A percentile compares a stretch with the other conserved stretches of the same genome.
Evolutionary conservation across 2,888 invertebrate species (phyloP).

Genomic region (Tupiocoris notatus): DNA sequence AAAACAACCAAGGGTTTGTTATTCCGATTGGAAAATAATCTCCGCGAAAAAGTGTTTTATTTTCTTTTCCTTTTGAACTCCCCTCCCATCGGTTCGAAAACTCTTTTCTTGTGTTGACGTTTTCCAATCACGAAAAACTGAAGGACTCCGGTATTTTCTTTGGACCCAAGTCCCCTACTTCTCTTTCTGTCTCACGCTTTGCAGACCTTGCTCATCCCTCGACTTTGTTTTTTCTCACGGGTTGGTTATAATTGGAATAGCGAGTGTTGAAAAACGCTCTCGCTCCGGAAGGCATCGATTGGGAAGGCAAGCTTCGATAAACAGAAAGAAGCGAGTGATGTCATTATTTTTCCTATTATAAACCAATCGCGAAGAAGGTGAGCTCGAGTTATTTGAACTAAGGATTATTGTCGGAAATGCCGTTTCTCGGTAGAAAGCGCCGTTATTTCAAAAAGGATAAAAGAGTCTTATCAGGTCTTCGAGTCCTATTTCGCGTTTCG

Average conservation of each 20-base stretch:
- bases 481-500: too few species aligned
- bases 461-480: too few species aligned
- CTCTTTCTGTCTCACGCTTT: conserved; percentile 1
- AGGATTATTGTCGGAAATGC: too few species aligned
- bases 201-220: neutral
- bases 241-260: conserved; percentile 22
- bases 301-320: neutral
- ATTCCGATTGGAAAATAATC: conserved; percentile 42
- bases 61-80: conserved; percentile 3
- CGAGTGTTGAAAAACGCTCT: neutral
- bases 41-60: conserved; percentile 22
- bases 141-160: conserved; percentile 5
- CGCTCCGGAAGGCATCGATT: neutral
- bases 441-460: too few species aligned
- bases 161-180: neutral
- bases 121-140: neutral
- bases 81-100: neutral
- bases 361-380: neutral
- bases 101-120: neutral
- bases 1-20: conserved; percentile 35
- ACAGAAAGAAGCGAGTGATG: neutral
- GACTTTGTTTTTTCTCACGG: conserved; percentile 28
- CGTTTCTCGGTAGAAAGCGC: too few species aligned
- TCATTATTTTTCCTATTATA: neutral
- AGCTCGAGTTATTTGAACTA: neutral